Percentiles rank a stretch among this genome's conserved stretches.
Conservation (phyloP, 92 coral and sea anemone genomes). For the Porites lobata region DNA sequence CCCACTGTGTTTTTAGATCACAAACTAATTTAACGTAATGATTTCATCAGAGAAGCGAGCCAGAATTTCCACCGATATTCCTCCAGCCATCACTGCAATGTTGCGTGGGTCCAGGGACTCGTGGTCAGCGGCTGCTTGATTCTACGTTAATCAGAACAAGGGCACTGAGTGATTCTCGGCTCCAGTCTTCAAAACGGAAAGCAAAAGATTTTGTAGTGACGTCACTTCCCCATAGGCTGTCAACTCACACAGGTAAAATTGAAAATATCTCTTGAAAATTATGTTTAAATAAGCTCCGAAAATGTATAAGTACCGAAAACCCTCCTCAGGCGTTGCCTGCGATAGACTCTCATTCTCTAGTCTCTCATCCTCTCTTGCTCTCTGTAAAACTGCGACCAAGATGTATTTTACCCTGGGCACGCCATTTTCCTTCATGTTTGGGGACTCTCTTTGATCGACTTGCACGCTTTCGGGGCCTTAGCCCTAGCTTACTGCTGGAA, state of each 20-base stretch:
- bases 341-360: too few species aligned
- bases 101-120: slow-evolving; percentile 37
- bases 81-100: slow-evolving; percentile 21
- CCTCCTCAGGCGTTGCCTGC: too few species aligned
- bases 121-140: slow-evolving; percentile 40
- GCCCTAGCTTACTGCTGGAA: too few species aligned
- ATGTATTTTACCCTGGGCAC: too few species aligned
- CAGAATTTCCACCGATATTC: slow-evolving; percentile 20
- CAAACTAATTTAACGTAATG: background rate
- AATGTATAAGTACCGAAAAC: too few species aligned
- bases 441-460: too few species aligned
- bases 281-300: too few species aligned
- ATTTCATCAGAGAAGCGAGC: slow-evolving; percentile 13
- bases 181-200: slow-evolving; percentile 22
- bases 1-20: background rate
- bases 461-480: too few species aligned
- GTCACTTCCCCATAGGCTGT: slow-evolving; percentile 64
- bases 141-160: slow-evolving; percentile 36
- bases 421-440: too few species aligned
- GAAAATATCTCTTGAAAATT: too few species aligned
- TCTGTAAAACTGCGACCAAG: too few species aligned
- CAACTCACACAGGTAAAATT: slow-evolving; percentile 63
- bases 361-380: too few species aligned
- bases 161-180: slow-evolving; percentile 29
- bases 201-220: slow-evolving; percentile 42